These are phyloP conservation scores for Babylonia areolata DNA, from an alignment of 1,140 invertebrate species.

Conservation along the genomic window DNA sequence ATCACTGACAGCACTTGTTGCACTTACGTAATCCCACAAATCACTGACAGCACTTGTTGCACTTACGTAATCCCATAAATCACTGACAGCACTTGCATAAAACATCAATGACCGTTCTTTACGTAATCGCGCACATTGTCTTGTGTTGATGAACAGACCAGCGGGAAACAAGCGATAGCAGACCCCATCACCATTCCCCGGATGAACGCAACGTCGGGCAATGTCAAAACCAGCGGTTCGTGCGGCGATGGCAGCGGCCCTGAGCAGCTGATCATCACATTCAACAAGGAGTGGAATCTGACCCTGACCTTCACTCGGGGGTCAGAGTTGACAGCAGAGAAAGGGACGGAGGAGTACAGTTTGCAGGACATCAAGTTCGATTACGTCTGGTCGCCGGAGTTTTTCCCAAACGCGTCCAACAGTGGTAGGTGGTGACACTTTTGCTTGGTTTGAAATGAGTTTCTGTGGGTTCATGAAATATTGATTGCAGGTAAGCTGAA, in stretches of 20 bases:
- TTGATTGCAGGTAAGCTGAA: too few relatives aligned
- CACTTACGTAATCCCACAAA: too few relatives aligned
- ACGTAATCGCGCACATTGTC: too few relatives aligned
- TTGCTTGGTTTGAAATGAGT: too few relatives aligned
- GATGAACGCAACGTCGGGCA: not conserved
- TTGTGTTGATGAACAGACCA: not conserved
- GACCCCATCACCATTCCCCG: not conserved
- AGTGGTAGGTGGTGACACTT: not conserved
- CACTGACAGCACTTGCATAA: too few relatives aligned
- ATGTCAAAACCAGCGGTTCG: not conserved
- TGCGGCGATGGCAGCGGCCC: not conserved
- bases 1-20: too few relatives aligned
- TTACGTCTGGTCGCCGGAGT: not conserved
- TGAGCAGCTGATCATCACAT: conserved; percentile 18
- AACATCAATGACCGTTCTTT: too few relatives aligned
- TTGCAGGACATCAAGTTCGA: not conserved
- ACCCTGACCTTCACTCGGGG: not conserved
- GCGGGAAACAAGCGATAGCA: not conserved
- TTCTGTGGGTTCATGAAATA: too few relatives aligned
- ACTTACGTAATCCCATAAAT: too few relatives aligned
- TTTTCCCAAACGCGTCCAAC: conserved; percentile 1
- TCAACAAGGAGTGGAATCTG: conserved; percentile 27
- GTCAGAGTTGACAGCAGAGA: too few relatives aligned
- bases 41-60: too few relatives aligned
- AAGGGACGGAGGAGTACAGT: not conserved